phyloP scores from a whole-genome alignment of 1,140 invertebrate genomes.

The Drosophila nebulosa region DNA sequence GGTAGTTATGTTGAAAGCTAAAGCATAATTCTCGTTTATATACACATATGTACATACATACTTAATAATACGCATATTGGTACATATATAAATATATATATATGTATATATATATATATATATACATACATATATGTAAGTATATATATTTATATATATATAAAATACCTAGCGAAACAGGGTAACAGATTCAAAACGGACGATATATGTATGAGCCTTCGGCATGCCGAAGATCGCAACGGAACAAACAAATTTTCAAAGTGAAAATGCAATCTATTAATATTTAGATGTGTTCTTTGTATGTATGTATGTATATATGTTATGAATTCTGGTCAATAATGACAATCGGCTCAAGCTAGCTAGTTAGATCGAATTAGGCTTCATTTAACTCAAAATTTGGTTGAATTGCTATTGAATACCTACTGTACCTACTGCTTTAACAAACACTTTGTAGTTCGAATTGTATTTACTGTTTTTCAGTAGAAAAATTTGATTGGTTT shows the following conservation, averaged over 20 bases:
- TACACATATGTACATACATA: slow-evolving; percentile 11
- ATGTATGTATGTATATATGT: slow-evolving; percentile 7
- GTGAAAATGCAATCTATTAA: neutral
- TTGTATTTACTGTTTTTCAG: slow-evolving; percentile 11
- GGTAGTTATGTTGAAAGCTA: slow-evolving; percentile 30
- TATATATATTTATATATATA: too few relatives aligned
- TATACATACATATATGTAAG: neutral
- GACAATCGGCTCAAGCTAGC: neutral
- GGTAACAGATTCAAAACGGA: neutral
- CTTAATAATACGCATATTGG: neutral
- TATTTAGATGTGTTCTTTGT: slow-evolving; percentile 3
- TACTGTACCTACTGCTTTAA: slow-evolving; percentile 3
- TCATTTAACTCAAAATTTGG: slow-evolving; percentile 1
- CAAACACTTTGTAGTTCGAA: slow-evolving; percentile 18
- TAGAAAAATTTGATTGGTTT: slow-evolving; percentile 10
- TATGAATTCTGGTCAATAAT: neutral
- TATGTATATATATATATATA: neutral
- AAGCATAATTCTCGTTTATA: slow-evolving; percentile 11
- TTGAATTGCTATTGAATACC: neutral
- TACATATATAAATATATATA: neutral
- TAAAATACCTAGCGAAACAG: neutral
- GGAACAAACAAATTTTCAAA: neutral
- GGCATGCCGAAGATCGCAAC: slow-evolving; percentile 9
- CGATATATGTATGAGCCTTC: neutral
- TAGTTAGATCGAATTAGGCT: neutral